These are phyloP conservation scores for Eidolon helvum DNA, from an alignment of 2,113 vertebrate species.

Conservation along the genomic window DNA sequence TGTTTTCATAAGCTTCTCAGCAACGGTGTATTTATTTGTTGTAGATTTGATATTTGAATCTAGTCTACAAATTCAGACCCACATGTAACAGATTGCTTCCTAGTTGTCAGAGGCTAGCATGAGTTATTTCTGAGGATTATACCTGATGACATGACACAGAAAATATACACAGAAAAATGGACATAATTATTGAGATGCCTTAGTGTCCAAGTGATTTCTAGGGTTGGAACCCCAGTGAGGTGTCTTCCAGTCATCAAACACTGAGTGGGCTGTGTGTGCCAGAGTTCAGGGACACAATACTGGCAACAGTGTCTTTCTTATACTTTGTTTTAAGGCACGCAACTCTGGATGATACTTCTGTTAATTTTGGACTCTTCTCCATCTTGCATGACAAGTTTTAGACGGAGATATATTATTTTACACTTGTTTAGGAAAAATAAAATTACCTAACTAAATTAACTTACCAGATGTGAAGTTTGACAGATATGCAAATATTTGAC, in stretches of 20 bases:
- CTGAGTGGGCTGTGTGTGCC: not conserved
- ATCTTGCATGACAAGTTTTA: not conserved
- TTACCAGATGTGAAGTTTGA: not conserved
- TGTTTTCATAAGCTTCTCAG: not conserved
- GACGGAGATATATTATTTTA: not conserved
- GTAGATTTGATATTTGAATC: slow-evolving; percentile 79
- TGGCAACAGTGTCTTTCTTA: not conserved
- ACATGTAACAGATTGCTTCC: slow-evolving; percentile 72
- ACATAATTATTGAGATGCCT: slow-evolving; percentile 55
- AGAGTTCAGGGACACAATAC: not conserved
- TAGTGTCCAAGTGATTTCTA: slow-evolving; percentile 62
- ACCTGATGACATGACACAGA: slow-evolving; percentile 51
- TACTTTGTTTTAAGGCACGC: not conserved
- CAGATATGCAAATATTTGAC: not conserved
- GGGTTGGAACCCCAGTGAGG: not conserved
- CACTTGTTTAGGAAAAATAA: not conserved
- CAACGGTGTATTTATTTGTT: not conserved
- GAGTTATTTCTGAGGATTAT: slow-evolving; percentile 76
- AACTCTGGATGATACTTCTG: not conserved
- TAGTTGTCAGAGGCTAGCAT: slow-evolving; percentile 68
- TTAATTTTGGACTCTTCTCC: not conserved
- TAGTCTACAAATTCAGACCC: slow-evolving; percentile 78
- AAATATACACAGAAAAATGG: slow-evolving; percentile 34
- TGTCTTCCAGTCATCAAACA: not conserved
- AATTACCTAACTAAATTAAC: not conserved